These are phyloP conservation scores for Ibidorhyncha struthersii DNA, from an alignment of 2,113 vertebrate species.

Conservation along the genomic window DNA sequence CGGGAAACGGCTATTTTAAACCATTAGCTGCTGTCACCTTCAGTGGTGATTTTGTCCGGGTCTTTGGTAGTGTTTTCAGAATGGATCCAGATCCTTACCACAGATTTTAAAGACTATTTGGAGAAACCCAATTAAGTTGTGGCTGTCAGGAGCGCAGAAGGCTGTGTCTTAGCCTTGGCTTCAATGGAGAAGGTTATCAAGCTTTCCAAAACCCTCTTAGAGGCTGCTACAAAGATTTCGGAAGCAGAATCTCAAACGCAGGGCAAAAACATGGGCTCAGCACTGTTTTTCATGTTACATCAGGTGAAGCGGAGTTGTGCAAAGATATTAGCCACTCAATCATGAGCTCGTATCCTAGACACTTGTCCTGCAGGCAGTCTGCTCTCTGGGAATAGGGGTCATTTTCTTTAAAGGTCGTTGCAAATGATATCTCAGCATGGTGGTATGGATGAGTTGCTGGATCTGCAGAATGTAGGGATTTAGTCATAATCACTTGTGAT, in stretches of 20 bases:
- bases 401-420: slow-evolving; percentile 3
- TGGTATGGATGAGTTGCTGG: not conserved
- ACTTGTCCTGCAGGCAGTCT: not conserved
- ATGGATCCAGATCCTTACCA: not conserved
- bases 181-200: not conserved
- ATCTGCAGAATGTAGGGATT: not conserved
- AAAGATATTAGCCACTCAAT: not conserved
- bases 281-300: not conserved
- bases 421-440: not conserved
- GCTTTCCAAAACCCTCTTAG: not conserved
- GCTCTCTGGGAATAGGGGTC: slow-evolving; percentile 7
- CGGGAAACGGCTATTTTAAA: not conserved
- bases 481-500: not conserved
- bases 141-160: not conserved
- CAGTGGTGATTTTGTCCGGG: not conserved
- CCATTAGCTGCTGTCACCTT: not conserved
- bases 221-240: not conserved
- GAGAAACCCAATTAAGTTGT: not conserved
- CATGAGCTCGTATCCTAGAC: not conserved
- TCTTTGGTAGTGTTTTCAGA: not conserved
- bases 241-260: not conserved
- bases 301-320: not conserved
- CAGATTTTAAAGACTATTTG: not conserved
- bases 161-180: not conserved
- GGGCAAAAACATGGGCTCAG: not conserved